Evolutionary conservation across 1,140 invertebrate species (phyloP), one percentile per base, ranked within the genome.

Genomic region (Papilio polytes): DNA sequence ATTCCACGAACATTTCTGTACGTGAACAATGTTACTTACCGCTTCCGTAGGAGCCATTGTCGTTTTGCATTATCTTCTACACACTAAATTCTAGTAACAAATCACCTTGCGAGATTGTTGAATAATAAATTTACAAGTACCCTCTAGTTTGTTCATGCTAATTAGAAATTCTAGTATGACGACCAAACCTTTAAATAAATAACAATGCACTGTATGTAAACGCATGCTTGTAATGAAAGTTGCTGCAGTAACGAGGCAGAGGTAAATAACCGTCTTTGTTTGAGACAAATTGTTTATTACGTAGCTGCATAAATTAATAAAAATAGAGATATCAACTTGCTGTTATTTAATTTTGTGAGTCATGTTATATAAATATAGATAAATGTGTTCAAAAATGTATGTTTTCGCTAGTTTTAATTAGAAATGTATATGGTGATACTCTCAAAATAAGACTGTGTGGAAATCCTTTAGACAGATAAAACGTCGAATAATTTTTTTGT

Each of bases 31-130:
- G 77, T 81, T 81, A 92, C 92, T 92, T 84, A 94, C 93, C 86
- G 82, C 93, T 94, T 73, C 88, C 89, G 80, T 91, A 94, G 31
- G 90, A 94, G 80, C 85, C 92, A 87, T 92, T 92, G 80, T 91
- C 89, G 85, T 89, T 91, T 84, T 92, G 86, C 93, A 94, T 92
- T 82, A 80, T 92, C 70, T 84, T 46, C 74, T 82, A 63, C 59
- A 66, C 63, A 70, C 22, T 31, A 70, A 70, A 70, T 70, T 78
- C 10, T 41, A 41, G 31, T 10, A 22, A 63, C 15, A 78, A 78
- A 44, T 63, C 53, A 66, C 77, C 41, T 66, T 44, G 26, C 59
- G 46, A 83, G 70, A 72, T 79, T 80, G 56, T 51, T 73, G 73
- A 46, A 70, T 77, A 53, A 79, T 81, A 53, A 82, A 83, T 85